Conservation (phyloP, 2,888 invertebrate genomes). For the Alloplasta piceator region DNA sequence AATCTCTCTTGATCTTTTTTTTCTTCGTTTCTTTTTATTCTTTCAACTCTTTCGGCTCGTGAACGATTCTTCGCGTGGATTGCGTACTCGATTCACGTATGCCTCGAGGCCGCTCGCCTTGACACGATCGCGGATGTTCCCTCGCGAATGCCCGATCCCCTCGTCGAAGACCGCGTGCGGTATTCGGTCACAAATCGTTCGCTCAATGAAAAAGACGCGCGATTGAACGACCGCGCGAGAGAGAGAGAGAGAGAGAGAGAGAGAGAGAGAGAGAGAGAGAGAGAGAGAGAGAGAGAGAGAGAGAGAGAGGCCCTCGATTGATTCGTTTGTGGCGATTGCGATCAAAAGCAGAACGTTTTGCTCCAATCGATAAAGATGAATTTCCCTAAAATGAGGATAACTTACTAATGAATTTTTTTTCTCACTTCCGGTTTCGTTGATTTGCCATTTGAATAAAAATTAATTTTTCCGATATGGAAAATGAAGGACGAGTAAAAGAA, state of each 20-base stretch:
- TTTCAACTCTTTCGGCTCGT: conserved; percentile 5
- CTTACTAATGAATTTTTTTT: neutral
- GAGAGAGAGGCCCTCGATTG: too few species aligned
- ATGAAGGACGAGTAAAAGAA: too few species aligned
- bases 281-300: too few species aligned
- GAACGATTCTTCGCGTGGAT: conserved; percentile 32
- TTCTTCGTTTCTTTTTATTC: too few species aligned
- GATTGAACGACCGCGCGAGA: neutral
- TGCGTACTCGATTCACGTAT: conserved; percentile 50
- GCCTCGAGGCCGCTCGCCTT: conserved; percentile 52
- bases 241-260: neutral
- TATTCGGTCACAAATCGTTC: conserved; percentile 7
- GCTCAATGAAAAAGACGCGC: conserved; percentile 29
- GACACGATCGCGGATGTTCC: conserved; percentile 53
- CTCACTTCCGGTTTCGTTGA: conserved; percentile 35
- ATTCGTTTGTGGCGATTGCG: too few species aligned
- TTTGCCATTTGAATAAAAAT: too few species aligned
- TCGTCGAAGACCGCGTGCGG: neutral
- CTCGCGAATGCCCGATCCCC: conserved; percentile 34
- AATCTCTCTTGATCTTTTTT: neutral
- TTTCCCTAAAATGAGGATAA: too few species aligned
- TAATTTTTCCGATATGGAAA: too few species aligned
- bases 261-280: too few species aligned
- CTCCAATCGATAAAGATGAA: too few species aligned
- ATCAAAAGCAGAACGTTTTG: too few species aligned